These are phyloP conservation scores for Sigmodon hispidus DNA, from an alignment of 2,113 vertebrate genomes.

Conservation along the genomic window DNA sequence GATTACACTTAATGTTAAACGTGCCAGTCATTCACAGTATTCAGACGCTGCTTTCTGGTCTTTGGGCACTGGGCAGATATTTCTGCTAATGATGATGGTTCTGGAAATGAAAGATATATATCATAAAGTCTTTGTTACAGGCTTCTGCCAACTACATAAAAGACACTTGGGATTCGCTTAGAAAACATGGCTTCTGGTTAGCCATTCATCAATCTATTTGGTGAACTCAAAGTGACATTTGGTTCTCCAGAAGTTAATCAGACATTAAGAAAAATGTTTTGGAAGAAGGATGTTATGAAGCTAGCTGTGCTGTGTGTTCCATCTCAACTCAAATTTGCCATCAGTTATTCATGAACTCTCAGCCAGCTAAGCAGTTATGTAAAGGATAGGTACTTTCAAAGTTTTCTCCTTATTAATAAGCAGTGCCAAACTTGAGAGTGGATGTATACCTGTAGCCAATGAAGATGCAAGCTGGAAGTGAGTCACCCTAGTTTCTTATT, in stretches of 20 bases:
- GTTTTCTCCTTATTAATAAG: constrained; percentile 82
- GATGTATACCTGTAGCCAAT: constrained; percentile 51
- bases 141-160: constrained; percentile 71
- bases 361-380: constrained; percentile 83
- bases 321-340: constrained; percentile 83
- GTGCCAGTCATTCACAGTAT: background rate
- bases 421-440: constrained; percentile 56
- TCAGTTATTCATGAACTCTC: constrained; percentile 87
- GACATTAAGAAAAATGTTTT: constrained; percentile 82
- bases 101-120: background rate
- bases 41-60: background rate
- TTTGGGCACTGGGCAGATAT: background rate
- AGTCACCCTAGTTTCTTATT: constrained; percentile 58
- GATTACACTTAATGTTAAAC: background rate
- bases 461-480: constrained; percentile 29
- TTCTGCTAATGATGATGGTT: background rate
- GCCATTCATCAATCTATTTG: constrained; percentile 84
- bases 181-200: constrained; percentile 83
- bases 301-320: constrained; percentile 75
- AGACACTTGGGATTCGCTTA: constrained; percentile 81
- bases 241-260: constrained; percentile 85
- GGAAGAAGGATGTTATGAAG: constrained; percentile 81
- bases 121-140: background rate
- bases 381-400: constrained; percentile 80
- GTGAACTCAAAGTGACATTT: constrained; percentile 78